Evolutionary conservation across 2,113 vertebrate species (phyloP).

Genomic region (Tretioscincus oriximinensis): DNA sequence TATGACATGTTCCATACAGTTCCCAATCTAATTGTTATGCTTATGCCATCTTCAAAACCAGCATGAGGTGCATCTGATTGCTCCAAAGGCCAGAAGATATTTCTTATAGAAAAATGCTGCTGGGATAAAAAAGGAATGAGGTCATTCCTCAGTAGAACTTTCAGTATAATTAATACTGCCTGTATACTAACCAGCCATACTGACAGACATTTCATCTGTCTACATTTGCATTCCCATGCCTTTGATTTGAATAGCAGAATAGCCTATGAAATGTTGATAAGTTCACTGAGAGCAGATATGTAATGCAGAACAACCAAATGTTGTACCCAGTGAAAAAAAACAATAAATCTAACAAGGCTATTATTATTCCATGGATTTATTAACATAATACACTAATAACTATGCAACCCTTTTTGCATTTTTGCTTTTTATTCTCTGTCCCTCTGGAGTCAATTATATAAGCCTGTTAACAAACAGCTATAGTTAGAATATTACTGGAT

Average conservation of each 20-base stretch:
- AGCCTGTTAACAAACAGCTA: neutral
- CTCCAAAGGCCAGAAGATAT: no score
- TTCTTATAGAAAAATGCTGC: no score
- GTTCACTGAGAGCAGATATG: neutral
- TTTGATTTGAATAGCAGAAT: conserved; percentile 24
- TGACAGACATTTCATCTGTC: neutral
- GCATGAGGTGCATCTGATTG: no score
- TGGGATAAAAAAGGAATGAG: no score
- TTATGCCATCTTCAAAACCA: no score
- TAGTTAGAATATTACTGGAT: neutral
- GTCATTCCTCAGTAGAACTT: no score
- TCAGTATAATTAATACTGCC: no score
- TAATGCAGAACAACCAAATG: conserved; percentile 27
- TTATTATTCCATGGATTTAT: conserved; percentile 16
- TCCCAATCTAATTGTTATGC: no score
- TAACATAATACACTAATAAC: neutral
- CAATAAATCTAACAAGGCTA: conserved; percentile 32
- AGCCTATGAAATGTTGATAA: no score
- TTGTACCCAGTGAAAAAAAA: conserved; percentile 35
- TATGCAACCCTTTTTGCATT: neutral
- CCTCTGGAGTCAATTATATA: neutral
- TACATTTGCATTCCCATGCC: conserved; percentile 13
- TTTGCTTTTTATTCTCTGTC: no score
- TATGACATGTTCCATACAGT: neutral
- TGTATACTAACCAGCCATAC: no score